Base-by-base conservation (phyloP, 2,888 invertebrate species). In the Apeira syringaria region DNA sequence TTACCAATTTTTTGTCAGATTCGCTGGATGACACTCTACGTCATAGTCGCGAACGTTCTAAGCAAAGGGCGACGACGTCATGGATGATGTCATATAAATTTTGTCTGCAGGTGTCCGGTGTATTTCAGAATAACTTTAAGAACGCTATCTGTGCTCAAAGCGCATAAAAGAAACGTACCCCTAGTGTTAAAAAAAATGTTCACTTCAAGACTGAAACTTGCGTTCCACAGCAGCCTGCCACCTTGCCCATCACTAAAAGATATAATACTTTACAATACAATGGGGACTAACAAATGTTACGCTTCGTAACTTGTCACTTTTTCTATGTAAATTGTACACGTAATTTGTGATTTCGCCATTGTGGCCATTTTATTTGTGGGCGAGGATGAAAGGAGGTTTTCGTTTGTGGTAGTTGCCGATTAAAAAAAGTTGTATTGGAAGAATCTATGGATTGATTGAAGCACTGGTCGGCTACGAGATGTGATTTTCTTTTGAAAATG, bases 281-380 rank as follows among this genome's bases (percentile, higher is more conserved):
- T 86, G 84, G 80, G 28, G 52, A 42, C 60, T 74, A 84, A 86
- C 85, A 85, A 86, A 86, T 84, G 85, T 84, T 79, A 69, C 71
- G 68, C 66, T 62, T 68, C 75, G 76, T 64, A 65, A 59, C 70
- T 73, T 81, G 84, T 83, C 82, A 80, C 76, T 83, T 83, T 82
- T 81, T 80, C 80, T 83, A 86, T 87, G 84, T 87, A 86, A 86
- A 86, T 84, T 62, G 75, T 63, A 58, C 53, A 56, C 62, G 81
- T 85, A 86, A 87, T 87, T 87, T 86, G 86, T 84, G 84, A 76
- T 64, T 61, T 64, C 57, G 52, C 66, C 64, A 50, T 63, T 63
- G 59, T 71, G 53, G 49, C 45, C 53, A 47, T 56, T 63, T 64
- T 65, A 64, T 58, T 61, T 51, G 55, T 53, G 55, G 50, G 64